Evolutionary conservation across 2,113 vertebrate genomes (phyloP).

Genomic region (Neogale vison): DNA sequence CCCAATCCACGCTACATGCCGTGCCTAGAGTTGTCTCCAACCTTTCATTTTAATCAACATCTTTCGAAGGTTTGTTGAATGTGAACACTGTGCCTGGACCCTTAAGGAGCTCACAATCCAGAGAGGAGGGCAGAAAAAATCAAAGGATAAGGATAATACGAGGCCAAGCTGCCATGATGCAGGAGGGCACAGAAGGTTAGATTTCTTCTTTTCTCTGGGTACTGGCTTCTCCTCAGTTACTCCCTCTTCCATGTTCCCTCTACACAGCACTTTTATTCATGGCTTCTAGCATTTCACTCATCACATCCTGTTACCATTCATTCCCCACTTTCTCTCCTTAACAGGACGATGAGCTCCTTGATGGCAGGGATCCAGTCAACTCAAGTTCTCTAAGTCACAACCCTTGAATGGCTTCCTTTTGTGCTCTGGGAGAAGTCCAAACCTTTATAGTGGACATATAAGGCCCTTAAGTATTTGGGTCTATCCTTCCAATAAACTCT

Average conservation of each 20-base stretch:
- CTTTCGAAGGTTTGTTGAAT: constrained; percentile 4
- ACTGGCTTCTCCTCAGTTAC: background rate
- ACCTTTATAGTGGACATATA: background rate
- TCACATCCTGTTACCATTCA: background rate
- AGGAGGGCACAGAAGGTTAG: rapidly evolving
- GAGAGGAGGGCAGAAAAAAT: background rate
- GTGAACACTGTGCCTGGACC: background rate
- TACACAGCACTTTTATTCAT: background rate
- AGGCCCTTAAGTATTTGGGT: background rate
- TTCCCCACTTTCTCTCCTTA: background rate
- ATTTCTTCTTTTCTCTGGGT: background rate
- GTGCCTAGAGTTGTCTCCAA: background rate
- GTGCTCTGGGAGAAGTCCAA: background rate
- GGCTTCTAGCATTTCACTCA: background rate
- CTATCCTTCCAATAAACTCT: constrained; percentile 29
- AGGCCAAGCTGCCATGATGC: rapidly evolving
- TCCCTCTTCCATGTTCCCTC: background rate
- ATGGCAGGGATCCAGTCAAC: background rate
- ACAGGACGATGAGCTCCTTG: background rate
- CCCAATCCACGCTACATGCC: background rate
- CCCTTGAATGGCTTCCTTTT: background rate
- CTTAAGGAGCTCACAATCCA: background rate
- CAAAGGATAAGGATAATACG: background rate
- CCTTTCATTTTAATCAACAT: background rate
- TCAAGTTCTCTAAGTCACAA: background rate